Evolutionary conservation across 1,140 invertebrate genomes (phyloP).

Genomic region (Drosophila pseudoananassae): DNA sequence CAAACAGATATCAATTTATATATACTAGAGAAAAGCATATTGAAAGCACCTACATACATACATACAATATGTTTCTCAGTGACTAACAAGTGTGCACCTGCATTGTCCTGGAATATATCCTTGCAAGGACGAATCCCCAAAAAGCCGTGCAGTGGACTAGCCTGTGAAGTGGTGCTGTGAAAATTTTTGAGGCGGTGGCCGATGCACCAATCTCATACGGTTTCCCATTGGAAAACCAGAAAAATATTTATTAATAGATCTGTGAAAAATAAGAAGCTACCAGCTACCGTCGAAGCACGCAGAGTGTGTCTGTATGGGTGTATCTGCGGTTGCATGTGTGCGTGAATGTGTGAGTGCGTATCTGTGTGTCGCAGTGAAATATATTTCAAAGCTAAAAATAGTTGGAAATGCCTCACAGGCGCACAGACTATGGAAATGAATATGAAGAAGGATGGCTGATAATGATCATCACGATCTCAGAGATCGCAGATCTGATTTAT

Average conservation of each 20-base stretch:
- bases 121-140: slow-evolving; percentile 42
- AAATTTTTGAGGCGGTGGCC: slow-evolving; percentile 11
- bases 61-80: too few species aligned
- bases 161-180: slow-evolving; percentile 16
- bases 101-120: slow-evolving; percentile 59
- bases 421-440: slow-evolving; percentile 74
- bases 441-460: slow-evolving; percentile 70
- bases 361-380: slow-evolving; percentile 73
- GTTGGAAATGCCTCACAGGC: slow-evolving; percentile 51
- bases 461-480: slow-evolving; percentile 46
- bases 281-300: slow-evolving; percentile 53
- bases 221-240: slow-evolving; percentile 49
- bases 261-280: slow-evolving; percentile 82
- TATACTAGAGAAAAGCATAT: slow-evolving; percentile 42
- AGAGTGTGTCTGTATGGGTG: slow-evolving; percentile 6
- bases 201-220: slow-evolving; percentile 8
- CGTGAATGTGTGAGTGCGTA: slow-evolving; percentile 41
- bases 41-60: slow-evolving; percentile 21
- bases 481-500: slow-evolving; percentile 46
- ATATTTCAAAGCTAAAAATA: slow-evolving; percentile 70
- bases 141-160: slow-evolving; percentile 6
- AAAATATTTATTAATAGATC: slow-evolving; percentile 77
- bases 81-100: slow-evolving; percentile 18
- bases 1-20: slow-evolving; percentile 55
- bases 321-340: slow-evolving; percentile 20